A percentile compares a stretch with the other conserved stretches of the same genome.
phyloP scores from a whole-genome alignment of 2,888 invertebrate genomes.

The Eugnorisma glareosa region DNA sequence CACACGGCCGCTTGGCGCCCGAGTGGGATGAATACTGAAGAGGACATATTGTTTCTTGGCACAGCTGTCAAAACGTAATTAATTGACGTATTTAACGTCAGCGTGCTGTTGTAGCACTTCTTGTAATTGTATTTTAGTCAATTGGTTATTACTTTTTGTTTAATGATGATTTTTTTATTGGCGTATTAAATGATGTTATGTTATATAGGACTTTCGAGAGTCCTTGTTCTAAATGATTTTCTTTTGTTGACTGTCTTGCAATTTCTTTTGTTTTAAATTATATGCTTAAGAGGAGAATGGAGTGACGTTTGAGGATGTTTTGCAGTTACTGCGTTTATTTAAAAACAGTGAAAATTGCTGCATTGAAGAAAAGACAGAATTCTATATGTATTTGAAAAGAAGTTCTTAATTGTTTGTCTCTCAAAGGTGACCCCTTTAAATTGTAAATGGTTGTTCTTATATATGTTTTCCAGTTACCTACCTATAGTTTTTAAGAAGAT shows the following conservation, averaged over 20 bases:
- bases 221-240: not conserved
- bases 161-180: not conserved
- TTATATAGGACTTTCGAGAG: not conserved
- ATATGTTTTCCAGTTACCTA: conserved; percentile 2
- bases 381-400: not conserved
- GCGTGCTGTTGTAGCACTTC: conserved; percentile 28
- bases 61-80: conserved; percentile 65
- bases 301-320: not conserved
- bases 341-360: not conserved
- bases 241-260: not conserved
- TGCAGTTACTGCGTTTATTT: not conserved
- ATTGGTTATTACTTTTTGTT: not conserved
- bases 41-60: conserved; percentile 72
- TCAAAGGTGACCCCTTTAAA: not conserved
- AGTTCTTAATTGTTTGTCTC: not conserved
- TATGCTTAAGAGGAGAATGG: not conserved
- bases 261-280: conserved; percentile 12
- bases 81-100: conserved; percentile 45
- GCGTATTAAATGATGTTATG: not conserved
- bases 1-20: conserved; percentile 78
- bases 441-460: not conserved
- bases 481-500: not conserved
- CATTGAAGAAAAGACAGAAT: not conserved
- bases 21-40: conserved; percentile 83
- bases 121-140: conserved; percentile 21